Base-by-base conservation (phyloP, 2,113 vertebrate species). In the Odobenus rosmarus region DNA sequence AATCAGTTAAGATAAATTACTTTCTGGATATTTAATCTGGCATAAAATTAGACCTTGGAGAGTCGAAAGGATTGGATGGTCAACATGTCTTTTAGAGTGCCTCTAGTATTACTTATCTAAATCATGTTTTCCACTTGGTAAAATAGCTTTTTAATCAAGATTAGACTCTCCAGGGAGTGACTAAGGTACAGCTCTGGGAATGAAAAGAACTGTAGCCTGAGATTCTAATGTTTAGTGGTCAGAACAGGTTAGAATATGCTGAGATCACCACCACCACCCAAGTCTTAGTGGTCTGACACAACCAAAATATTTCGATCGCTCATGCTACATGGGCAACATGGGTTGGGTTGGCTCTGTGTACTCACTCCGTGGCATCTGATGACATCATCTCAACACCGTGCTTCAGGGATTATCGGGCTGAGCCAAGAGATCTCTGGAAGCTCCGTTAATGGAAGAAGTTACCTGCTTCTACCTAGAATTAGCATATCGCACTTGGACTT, bases 1-100 rank as follows among this genome's bases (percentile, higher is more conserved):
- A 91, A 94, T 67, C 23, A 94, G 51, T 36, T 64, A 79, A 84
- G 72, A 76, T 53, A 93, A 71, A 83, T 80, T 10, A 74, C n/a
- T 57, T 96, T 87, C 67, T 90, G 42, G 1, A 92, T 94, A 87
- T n/a, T 82, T 85, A 57, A 55, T 92, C 77, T 64, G 36, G 12
- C 42, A 83, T 90, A 89, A 97, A 64, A 90, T 86, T 94, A 87
- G 72, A 36, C 36, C 53, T 67, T 93, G n/a, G 33, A 76, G 31
- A 76, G 14, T 89, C 16, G 46, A 81, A 97, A 91, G 13, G 23
- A 4, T 80, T 71, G 31, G 16, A 21, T 95, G 86, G 26, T 64
- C 77, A 83, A 53, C 42, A 21, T 86, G 39, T 62, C 9, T n/a
- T 69, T 86, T 61, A 86, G 12, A 89, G 11, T 57, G 23, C 42